Conservation (phyloP, 2,888 invertebrate genomes). For the Sphaeridia pumilis region DNA sequence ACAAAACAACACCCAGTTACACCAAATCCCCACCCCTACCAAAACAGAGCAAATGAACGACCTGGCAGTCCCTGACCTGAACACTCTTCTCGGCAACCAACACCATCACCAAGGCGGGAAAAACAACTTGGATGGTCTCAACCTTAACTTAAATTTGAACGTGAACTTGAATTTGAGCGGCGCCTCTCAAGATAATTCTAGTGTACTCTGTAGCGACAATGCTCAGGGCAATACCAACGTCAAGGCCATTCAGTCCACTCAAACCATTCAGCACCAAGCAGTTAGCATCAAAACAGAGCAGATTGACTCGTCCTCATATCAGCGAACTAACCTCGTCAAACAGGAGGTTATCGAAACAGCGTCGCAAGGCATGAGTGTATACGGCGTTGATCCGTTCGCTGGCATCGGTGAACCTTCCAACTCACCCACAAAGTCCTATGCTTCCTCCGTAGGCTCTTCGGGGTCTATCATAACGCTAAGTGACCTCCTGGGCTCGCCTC, state of each 20-base stretch:
- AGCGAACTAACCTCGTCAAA: background rate
- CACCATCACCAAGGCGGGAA: slow-evolving; percentile 2
- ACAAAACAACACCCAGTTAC: too few species aligned
- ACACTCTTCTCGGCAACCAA: slow-evolving; percentile 19
- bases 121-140: slow-evolving; percentile 18
- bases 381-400: slow-evolving; percentile 21
- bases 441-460: too few species aligned
- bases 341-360: background rate
- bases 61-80: slow-evolving; percentile 28
- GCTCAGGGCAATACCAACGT: background rate
- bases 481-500: slow-evolving; percentile 32
- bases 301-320: too few species aligned
- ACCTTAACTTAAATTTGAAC: slow-evolving; percentile 32
- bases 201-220: background rate
- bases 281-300: background rate
- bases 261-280: background rate
- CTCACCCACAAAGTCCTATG: too few species aligned
- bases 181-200: background rate
- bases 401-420: too few species aligned
- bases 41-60: too few species aligned
- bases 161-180: slow-evolving; percentile 28
- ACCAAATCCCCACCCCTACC: too few species aligned
- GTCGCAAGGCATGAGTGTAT: background rate
- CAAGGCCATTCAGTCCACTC: background rate
- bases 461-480: slow-evolving; percentile 25